Percentiles rank a stretch among this genome's conserved stretches.
Evolutionary conservation across 2,113 vertebrate species (phyloP).

Genomic region (Plestiodon gilberti): DNA sequence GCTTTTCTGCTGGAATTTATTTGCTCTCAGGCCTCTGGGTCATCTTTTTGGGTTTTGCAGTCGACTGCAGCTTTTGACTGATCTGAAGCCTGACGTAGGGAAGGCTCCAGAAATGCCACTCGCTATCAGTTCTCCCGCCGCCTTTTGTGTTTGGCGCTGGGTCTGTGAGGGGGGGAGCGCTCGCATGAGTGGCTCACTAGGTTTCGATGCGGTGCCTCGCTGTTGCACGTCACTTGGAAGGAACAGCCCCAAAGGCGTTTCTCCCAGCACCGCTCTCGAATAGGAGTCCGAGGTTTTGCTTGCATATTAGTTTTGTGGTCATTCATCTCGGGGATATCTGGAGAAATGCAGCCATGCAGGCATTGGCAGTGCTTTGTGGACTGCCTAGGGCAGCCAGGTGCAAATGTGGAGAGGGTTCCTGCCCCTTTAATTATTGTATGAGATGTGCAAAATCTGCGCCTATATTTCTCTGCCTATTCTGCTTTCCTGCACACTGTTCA

Average conservation of each 20-base stretch:
- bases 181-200: background rate
- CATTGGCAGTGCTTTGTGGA: background rate
- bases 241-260: too few species aligned
- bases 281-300: background rate
- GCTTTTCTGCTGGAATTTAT: conserved; percentile 29
- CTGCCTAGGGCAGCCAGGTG: background rate
- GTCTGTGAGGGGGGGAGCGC: background rate
- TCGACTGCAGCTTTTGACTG: background rate
- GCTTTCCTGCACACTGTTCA: background rate
- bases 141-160: background rate
- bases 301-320: background rate
- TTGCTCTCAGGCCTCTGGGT: background rate
- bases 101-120: background rate
- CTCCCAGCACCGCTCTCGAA: background rate
- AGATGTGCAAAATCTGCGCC: background rate
- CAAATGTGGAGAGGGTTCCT: background rate
- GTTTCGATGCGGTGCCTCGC: too few species aligned
- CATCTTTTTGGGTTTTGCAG: background rate
- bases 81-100: too few species aligned
- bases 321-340: background rate
- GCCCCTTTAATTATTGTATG: background rate
- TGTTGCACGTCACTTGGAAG: background rate
- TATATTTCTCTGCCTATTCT: background rate
- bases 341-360: background rate
- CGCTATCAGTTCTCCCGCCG: background rate